phyloP scores from a whole-genome alignment of 1,140 invertebrate species.

The Diprion similis region DNA sequence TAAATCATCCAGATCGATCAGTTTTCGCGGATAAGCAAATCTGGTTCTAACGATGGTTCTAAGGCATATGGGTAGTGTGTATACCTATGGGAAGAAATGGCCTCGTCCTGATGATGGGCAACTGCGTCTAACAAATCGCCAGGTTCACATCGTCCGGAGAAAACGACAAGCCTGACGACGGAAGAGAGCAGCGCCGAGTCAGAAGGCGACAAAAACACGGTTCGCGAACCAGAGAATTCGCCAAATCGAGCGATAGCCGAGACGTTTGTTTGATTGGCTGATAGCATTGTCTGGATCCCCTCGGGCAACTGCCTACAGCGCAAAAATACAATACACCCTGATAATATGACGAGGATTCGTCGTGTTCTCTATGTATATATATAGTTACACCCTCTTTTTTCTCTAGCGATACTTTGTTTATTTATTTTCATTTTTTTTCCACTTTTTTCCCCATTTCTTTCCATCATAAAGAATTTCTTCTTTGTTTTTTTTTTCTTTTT shows the following conservation, averaged over 20 bases:
- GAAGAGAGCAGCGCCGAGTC: not conserved
- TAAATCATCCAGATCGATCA: no score
- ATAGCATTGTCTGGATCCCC: not conserved
- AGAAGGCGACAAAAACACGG: not conserved
- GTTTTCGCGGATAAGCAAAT: no score
- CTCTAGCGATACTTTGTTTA: no score
- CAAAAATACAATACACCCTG: not conserved
- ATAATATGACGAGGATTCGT: constrained; percentile 4
- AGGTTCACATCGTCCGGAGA: not conserved
- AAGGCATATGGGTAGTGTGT: no score
- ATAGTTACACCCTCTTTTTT: no score
- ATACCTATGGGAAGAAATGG: no score
- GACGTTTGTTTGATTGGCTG: constrained; percentile 7
- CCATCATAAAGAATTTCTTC: no score
- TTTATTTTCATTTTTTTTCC: not conserved
- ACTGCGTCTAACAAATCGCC: not conserved
- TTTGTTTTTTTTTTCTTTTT: no score
- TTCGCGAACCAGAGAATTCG: not conserved
- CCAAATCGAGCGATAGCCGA: not conserved
- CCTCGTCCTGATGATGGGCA: no score
- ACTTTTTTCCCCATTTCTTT: not conserved
- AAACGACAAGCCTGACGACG: not conserved
- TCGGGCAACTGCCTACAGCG: not conserved
- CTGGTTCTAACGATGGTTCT: no score
- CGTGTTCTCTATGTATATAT: not conserved